Conservation (phyloP, 2,113 vertebrate species). For the Hippocampus guttulatus region DNA sequence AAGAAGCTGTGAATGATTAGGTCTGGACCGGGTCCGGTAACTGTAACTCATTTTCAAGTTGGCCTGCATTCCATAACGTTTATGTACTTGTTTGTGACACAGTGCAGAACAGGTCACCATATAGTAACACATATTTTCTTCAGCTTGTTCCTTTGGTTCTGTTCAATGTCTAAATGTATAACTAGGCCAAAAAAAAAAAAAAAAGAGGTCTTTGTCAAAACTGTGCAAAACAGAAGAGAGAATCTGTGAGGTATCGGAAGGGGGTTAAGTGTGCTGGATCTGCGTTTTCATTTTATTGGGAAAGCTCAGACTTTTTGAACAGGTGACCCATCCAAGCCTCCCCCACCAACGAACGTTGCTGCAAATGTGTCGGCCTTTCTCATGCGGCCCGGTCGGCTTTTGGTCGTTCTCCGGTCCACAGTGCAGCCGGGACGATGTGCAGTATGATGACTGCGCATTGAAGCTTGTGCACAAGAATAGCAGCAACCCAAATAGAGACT, state of each 20-base stretch:
- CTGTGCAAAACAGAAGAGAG: conserved; percentile 53
- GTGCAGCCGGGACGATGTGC: conserved; percentile 5
- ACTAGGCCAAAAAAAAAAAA: conserved; percentile 13
- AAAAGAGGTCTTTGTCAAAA: conserved; percentile 28
- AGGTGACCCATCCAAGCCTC: conserved; percentile 47
- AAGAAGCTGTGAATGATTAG: conserved; percentile 28
- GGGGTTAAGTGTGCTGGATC: conserved; percentile 45
- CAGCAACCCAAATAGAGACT: conserved; percentile 28
- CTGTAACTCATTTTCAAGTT: conserved; percentile 25
- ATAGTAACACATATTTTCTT: conserved; percentile 10
- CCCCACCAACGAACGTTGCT: neutral
- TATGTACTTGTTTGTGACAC: conserved; percentile 18
- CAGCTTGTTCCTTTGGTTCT: conserved; percentile 31
- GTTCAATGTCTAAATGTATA: conserved; percentile 30
- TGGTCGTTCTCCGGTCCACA: conserved; percentile 19
- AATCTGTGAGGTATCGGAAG: conserved; percentile 38
- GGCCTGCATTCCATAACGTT: conserved; percentile 11
- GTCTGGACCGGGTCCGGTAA: neutral
- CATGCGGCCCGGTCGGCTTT: conserved; percentile 24
- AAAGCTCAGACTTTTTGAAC: conserved; percentile 63
- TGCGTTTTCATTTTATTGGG: conserved; percentile 67
- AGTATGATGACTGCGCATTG: neutral
- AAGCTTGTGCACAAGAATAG: neutral
- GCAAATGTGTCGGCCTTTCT: conserved; percentile 27
- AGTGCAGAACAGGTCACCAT: conserved; percentile 19